A percentile compares a stretch with the other conserved stretches of the same genome.
Conservation (phyloP, 2,888 invertebrate species). For the Nomada ruficornis region DNA sequence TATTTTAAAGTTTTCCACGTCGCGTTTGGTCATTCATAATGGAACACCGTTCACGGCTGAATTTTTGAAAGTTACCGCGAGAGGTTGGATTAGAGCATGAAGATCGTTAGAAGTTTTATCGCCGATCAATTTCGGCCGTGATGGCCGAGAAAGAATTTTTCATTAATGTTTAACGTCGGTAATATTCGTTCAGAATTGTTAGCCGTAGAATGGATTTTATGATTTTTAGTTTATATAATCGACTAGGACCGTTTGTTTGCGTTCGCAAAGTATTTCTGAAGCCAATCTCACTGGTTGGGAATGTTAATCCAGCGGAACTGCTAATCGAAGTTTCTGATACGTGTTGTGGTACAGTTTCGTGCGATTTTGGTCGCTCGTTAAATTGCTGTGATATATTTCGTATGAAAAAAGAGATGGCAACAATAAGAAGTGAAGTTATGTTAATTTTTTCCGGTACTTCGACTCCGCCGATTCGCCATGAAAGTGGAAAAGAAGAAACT, state of each 20-base stretch:
- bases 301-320: neutral
- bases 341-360: too few species aligned
- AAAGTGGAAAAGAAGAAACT: too few species aligned
- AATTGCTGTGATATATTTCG: too few species aligned
- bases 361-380: too few species aligned
- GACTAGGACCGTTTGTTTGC: neutral
- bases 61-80: neutral
- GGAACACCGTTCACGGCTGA: neutral
- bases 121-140: neutral
- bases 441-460: too few species aligned
- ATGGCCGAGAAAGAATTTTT: neutral
- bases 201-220: neutral
- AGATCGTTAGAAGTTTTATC: constrained; percentile 11
- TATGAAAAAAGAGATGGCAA: too few species aligned
- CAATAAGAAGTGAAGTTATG: too few species aligned
- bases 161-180: neutral
- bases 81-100: neutral
- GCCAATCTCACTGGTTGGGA: neutral
- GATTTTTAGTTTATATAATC: neutral
- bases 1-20: neutral
- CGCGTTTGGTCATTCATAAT: neutral
- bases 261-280: neutral
- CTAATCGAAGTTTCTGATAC: neutral
- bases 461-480: too few species aligned
- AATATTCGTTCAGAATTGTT: neutral